Evolutionary conservation across 2,797 vertebrate genomes (phyloP).

Genomic region (Crocodylus rhombifer): DNA sequence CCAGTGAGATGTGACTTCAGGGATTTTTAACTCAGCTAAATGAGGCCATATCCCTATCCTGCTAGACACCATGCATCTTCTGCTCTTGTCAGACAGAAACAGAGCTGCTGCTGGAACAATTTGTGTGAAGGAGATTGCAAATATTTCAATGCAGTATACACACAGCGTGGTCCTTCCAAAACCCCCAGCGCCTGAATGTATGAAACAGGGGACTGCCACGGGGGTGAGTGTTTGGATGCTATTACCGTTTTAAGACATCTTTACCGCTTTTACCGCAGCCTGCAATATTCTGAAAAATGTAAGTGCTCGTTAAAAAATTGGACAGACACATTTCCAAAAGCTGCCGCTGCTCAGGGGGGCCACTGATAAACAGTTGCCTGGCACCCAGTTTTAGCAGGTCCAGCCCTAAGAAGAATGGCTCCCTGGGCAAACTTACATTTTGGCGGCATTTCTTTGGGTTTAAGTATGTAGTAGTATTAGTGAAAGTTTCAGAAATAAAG

Average conservation of each 20-base stretch:
- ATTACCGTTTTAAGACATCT: background rate
- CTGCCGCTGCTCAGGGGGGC: background rate
- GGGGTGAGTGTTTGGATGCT: background rate
- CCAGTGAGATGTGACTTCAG: constrained; percentile 4
- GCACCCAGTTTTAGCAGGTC: too few relatives aligned
- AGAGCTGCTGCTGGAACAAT: background rate
- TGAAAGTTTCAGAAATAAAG: too few relatives aligned
- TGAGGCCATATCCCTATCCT: background rate
- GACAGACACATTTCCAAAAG: background rate
- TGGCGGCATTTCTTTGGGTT: too few relatives aligned
- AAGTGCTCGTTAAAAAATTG: background rate
- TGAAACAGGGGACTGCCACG: background rate
- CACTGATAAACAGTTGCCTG: background rate
- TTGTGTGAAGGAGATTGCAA: background rate
- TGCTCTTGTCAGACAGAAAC: background rate
- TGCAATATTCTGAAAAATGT: constrained; percentile 30
- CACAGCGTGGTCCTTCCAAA: background rate
- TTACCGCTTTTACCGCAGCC: background rate
- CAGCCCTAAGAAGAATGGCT: too few relatives aligned
- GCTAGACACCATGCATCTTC: background rate
- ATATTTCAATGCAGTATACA: background rate
- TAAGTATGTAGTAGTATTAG: too few relatives aligned
- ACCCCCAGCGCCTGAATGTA: background rate
- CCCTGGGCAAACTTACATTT: too few relatives aligned
- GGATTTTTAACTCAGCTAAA: constrained; percentile 12